Evolutionary conservation across 1,140 invertebrate genomes (phyloP).

Genomic region (Lasaia peninsularis): DNA sequence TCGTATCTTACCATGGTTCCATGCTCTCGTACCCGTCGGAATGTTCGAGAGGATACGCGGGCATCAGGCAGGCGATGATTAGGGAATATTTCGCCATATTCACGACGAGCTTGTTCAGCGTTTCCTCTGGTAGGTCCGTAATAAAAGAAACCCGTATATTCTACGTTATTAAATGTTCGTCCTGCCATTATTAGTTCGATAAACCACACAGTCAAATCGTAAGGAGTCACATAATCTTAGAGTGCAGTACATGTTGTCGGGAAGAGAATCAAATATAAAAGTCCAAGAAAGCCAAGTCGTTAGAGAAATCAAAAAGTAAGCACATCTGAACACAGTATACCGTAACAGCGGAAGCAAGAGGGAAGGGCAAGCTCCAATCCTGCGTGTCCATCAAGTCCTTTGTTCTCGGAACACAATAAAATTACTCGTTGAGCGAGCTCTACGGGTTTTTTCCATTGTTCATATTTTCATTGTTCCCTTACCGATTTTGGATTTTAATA

Average conservation of each 20-base stretch:
- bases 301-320: not conserved
- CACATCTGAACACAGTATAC: not conserved
- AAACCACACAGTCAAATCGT: slow-evolving; percentile 18
- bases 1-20: not conserved
- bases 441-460: slow-evolving; percentile 13
- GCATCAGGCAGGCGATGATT: not conserved
- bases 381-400: slow-evolving; percentile 2
- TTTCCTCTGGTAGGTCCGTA: slow-evolving; percentile 5
- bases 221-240: slow-evolving; percentile 13
- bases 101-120: not conserved
- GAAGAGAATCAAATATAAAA: slow-evolving; percentile 18
- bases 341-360: not conserved
- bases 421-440: not conserved
- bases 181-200: slow-evolving; percentile 16
- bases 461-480: slow-evolving; percentile 17
- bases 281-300: slow-evolving; percentile 14
- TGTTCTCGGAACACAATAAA: not conserved
- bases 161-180: slow-evolving; percentile 15
- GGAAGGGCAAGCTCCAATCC: not conserved
- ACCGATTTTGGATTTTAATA: slow-evolving; percentile 9
- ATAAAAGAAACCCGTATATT: slow-evolving; percentile 18
- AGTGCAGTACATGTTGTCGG: slow-evolving; percentile 12
- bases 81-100: no score
- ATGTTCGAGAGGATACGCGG: not conserved
- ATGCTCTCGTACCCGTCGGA: not conserved